phyloP scores from a whole-genome alignment of 2,113 vertebrate genomes.

The Salvator merianae region DNA sequence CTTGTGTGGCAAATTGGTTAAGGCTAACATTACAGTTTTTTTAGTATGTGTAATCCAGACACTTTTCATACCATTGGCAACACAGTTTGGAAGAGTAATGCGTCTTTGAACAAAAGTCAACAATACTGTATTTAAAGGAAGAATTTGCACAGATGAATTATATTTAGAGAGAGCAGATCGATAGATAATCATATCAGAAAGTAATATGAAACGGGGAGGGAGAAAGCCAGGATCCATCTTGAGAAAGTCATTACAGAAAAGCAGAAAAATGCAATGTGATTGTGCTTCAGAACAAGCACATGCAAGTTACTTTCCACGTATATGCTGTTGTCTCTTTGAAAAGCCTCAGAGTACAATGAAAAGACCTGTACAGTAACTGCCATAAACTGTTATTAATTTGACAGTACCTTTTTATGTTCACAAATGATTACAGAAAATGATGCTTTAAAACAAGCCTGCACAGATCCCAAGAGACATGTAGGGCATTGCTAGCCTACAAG shows the following conservation, averaged over 20 bases:
- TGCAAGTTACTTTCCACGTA: slow-evolving; percentile 57
- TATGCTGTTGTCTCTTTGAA: background rate
- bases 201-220: slow-evolving; percentile 52
- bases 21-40: slow-evolving; percentile 6
- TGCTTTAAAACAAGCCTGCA: background rate
- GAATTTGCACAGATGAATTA: slow-evolving; percentile 43
- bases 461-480: background rate
- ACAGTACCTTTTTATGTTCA: background rate
- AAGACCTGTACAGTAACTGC: background rate
- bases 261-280: slow-evolving; percentile 58
- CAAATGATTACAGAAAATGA: background rate
- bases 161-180: slow-evolving; percentile 6
- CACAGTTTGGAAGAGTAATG: slow-evolving; percentile 2
- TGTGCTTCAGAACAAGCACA: slow-evolving; percentile 51
- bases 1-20: background rate
- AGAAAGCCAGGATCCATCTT: slow-evolving; percentile 38
- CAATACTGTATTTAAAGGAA: slow-evolving; percentile 35
- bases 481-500: background rate
- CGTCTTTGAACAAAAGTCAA: slow-evolving; percentile 27
- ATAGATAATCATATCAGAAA: slow-evolving; percentile 49
- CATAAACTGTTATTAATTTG: slow-evolving; percentile 5
- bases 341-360: background rate
- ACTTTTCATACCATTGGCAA: background rate
- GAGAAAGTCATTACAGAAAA: slow-evolving; percentile 49
- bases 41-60: slow-evolving; percentile 20